These are phyloP conservation scores for Harpagoxenus sublaevis DNA, from an alignment of 2,888 invertebrate species.

Conservation along the genomic window DNA sequence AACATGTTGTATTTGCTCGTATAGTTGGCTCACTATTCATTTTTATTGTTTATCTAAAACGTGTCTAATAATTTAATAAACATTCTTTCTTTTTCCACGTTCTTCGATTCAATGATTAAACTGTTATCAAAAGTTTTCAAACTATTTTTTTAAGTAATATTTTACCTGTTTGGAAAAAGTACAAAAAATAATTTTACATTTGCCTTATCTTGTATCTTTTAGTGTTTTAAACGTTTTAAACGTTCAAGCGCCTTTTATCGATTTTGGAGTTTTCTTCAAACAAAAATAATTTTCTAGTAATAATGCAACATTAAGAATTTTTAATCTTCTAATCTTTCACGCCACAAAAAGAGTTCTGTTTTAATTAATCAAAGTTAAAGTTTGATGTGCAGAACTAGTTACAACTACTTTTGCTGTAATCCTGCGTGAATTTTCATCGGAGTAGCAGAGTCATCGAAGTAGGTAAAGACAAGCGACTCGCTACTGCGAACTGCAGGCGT, in stretches of 20 bases:
- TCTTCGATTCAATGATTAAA: no score
- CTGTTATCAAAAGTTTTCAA: no score
- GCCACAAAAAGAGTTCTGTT: not conserved
- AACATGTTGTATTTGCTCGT: no score
- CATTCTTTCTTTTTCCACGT: no score
- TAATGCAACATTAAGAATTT: not conserved
- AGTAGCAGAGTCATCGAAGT: not conserved
- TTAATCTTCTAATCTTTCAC: not conserved
- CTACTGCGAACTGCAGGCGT: not conserved
- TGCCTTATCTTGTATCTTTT: not conserved
- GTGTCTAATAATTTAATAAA: no score
- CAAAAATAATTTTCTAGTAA: not conserved
- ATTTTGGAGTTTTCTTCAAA: not conserved
- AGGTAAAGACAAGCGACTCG: not conserved
- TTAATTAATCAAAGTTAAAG: not conserved
- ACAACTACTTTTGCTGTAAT: conserved; percentile 4
- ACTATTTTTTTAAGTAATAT: no score
- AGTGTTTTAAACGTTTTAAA: not conserved
- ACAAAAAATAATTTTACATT: not conserved
- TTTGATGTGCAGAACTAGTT: not conserved
- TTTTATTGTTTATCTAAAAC: no score
- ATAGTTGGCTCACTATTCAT: no score
- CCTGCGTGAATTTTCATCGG: not conserved
- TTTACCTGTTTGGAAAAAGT: not conserved
- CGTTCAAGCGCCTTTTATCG: not conserved